Evolutionary conservation across 2,797 vertebrate species (phyloP).

Genomic region (Zenarchopterus dispar): DNA sequence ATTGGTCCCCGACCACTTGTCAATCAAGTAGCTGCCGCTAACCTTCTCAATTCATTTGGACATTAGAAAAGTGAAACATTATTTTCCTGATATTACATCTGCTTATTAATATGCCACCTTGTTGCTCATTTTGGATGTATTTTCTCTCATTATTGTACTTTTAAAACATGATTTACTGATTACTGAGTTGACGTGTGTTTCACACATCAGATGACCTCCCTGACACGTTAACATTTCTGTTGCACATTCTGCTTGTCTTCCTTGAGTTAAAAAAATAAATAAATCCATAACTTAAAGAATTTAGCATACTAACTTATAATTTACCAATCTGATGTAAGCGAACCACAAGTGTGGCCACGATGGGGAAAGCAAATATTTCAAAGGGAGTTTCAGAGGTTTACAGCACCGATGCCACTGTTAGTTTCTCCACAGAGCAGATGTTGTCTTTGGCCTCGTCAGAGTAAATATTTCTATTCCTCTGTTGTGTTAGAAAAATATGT

Average conservation of each 20-base stretch:
- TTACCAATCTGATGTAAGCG: not conserved
- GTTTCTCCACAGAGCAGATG: conserved; percentile 45
- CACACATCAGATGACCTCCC: not conserved
- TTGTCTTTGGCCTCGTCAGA: conserved; percentile 61
- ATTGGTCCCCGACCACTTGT: too few species aligned
- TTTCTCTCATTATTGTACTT: too few species aligned
- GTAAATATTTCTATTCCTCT: conserved; percentile 67
- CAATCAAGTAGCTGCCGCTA: too few species aligned
- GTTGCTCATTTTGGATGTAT: too few species aligned
- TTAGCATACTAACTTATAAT: conserved; percentile 6
- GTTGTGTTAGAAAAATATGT: conserved; percentile 68
- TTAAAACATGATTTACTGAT: not conserved
- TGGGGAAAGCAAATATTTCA: conserved; percentile 59
- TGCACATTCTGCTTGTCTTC: not conserved
- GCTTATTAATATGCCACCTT: too few species aligned
- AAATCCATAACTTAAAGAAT: conserved; percentile 24
- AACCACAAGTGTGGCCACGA: conserved; percentile 9
- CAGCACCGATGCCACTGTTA: conserved; percentile 56
- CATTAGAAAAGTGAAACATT: too few species aligned
- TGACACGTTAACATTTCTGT: conserved; percentile 10
- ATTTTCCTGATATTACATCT: too few species aligned
- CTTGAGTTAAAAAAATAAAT: conserved; percentile 1
- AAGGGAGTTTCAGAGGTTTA: conserved; percentile 36
- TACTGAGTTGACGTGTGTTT: too few species aligned
- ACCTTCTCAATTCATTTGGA: too few species aligned